Conservation (phyloP, 2,797 vertebrate species). For the Onychomys leucogaster region DNA sequence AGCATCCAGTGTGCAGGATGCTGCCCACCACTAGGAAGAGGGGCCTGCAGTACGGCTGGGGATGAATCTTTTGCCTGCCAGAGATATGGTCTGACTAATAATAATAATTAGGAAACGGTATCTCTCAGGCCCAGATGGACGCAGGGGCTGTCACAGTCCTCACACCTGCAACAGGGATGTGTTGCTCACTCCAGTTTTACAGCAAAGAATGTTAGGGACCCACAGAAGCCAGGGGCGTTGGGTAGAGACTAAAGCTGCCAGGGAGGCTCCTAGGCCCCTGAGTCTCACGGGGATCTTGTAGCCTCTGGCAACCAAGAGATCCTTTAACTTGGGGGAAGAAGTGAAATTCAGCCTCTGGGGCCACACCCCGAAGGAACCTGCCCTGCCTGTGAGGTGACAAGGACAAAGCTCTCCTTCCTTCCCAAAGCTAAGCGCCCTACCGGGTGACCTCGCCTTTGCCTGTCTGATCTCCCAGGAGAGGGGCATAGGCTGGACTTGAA, state of each 20-base stretch:
- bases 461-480: not conserved
- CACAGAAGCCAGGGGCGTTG: not conserved
- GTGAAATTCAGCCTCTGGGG: not conserved
- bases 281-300: not conserved
- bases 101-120: not conserved
- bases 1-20: not conserved
- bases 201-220: fast-evolving
- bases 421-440: not conserved
- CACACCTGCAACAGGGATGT: fast-evolving
- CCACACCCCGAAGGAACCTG: not conserved
- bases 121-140: not conserved
- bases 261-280: not conserved
- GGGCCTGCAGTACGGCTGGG: not conserved
- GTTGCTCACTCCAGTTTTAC: fast-evolving
- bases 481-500: not conserved
- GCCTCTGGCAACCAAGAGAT: not conserved
- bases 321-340: not conserved
- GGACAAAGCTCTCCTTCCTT: not conserved
- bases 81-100: not conserved
- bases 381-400: not conserved
- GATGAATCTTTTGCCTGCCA: not conserved
- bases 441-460: not conserved
- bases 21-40: not conserved
- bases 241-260: not conserved
- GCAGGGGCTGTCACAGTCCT: fast-evolving